phyloP scores from a whole-genome alignment of 1,140 invertebrate genomes.

The Saxidomus purpurata region DNA sequence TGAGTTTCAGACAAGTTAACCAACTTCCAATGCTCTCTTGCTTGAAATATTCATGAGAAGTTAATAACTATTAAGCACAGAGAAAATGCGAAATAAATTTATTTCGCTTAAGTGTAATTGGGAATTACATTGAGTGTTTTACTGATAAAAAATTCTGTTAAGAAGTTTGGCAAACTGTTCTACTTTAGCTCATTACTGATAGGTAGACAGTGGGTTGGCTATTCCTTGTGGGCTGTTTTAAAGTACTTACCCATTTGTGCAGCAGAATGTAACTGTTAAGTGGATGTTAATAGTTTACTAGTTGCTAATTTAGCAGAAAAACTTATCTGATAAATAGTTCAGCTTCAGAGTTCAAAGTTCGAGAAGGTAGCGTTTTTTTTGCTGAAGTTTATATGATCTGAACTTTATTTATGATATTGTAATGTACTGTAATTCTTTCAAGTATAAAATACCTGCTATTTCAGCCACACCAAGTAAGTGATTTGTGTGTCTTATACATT shows the following conservation, averaged over 20 bases:
- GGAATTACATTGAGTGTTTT: neutral
- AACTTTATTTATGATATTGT: too few relatives aligned
- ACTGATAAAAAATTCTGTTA: neutral
- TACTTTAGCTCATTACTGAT: neutral
- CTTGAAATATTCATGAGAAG: too few relatives aligned
- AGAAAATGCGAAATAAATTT: slow-evolving; percentile 4
- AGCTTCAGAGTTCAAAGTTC: too few relatives aligned
- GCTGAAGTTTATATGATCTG: too few relatives aligned
- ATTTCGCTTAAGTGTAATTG: slow-evolving; percentile 3
- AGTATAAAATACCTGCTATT: neutral
- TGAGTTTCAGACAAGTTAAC: too few relatives aligned
- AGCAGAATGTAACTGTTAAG: too few relatives aligned
- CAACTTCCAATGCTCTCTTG: too few relatives aligned
- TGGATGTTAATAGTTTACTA: too few relatives aligned
- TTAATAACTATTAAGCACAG: neutral
- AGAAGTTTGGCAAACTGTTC: neutral
- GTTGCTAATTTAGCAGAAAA: too few relatives aligned
- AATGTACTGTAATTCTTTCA: too few relatives aligned
- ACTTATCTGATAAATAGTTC: too few relatives aligned
- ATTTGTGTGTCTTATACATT: neutral
- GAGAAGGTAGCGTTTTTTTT: too few relatives aligned
- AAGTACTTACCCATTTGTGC: neutral
- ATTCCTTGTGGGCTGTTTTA: neutral
- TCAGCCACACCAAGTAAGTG: slow-evolving; percentile 17
- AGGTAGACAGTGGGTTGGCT: neutral